phyloP scores from a whole-genome alignment of 2,888 invertebrate genomes.

The Ophion costatus region DNA sequence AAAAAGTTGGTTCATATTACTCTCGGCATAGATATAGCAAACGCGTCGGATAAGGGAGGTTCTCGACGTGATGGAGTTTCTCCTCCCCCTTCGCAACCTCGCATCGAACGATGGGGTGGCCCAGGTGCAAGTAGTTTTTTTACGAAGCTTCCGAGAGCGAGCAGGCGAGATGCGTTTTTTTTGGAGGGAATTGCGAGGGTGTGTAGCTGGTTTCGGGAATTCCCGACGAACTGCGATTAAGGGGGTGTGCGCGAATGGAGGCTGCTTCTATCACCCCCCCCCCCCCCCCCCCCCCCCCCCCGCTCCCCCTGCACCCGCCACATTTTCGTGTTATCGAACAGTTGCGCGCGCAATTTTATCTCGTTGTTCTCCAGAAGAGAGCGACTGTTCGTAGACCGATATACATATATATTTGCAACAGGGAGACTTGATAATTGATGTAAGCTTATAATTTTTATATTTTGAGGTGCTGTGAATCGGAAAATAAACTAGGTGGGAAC shows the following conservation, averaged over 20 bases:
- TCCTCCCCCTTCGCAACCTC: slow-evolving; percentile 17
- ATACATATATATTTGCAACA: neutral
- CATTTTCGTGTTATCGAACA: slow-evolving; percentile 74
- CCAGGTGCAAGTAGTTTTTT: slow-evolving; percentile 66
- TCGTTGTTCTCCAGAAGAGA: slow-evolving; percentile 25
- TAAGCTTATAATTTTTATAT: neutral
- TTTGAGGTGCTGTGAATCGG: neutral
- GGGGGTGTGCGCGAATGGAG: slow-evolving; percentile 53
- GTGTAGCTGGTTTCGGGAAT: slow-evolving; percentile 71
- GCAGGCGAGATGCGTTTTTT: slow-evolving; percentile 64
- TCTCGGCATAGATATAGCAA: slow-evolving; percentile 36
- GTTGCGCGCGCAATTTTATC: slow-evolving; percentile 77
- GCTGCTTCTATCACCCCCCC: slow-evolving; percentile 48
- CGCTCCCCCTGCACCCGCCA: slow-evolving; percentile 43
- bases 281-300: slow-evolving; percentile 46
- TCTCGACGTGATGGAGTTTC: slow-evolving; percentile 59
- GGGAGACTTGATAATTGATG: neutral
- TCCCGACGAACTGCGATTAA: slow-evolving; percentile 67
- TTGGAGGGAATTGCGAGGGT: slow-evolving; percentile 51
- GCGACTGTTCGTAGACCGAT: slow-evolving; percentile 7
- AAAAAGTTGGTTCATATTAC: slow-evolving; percentile 44
- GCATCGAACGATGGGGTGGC: slow-evolving; percentile 31
- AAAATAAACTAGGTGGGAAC: neutral
- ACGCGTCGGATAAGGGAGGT: slow-evolving; percentile 49
- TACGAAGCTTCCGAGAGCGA: slow-evolving; percentile 52